phyloP scores from a whole-genome alignment of 2,113 vertebrate species.

The Cyanoderma ruficeps region DNA sequence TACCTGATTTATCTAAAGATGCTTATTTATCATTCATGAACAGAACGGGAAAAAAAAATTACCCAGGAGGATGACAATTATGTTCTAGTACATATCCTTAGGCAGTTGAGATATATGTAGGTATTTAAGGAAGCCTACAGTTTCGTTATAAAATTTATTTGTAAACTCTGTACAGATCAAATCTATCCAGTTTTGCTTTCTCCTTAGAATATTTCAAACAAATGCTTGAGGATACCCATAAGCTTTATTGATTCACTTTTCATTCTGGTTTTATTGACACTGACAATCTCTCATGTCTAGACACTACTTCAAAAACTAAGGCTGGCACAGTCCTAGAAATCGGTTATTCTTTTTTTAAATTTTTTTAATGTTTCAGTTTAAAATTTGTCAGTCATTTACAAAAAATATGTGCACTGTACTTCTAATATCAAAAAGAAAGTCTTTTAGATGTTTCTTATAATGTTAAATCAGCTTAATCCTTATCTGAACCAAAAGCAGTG shows the following conservation, averaged over 20 bases:
- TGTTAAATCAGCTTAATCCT: background rate
- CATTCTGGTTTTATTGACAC: background rate
- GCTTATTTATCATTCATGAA: background rate
- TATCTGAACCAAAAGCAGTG: background rate
- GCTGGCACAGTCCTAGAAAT: fast-evolving
- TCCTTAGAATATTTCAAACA: background rate
- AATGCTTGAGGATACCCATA: background rate
- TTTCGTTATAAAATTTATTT: background rate
- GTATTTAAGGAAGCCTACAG: background rate
- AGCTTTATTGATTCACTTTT: background rate
- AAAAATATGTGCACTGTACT: background rate
- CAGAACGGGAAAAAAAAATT: background rate
- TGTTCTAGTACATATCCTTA: background rate
- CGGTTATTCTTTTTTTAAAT: background rate
- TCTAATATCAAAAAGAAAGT: background rate
- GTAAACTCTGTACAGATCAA: background rate
- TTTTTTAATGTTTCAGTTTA: background rate
- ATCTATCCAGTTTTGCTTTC: background rate
- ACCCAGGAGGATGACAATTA: background rate
- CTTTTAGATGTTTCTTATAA: background rate
- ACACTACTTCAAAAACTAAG: background rate
- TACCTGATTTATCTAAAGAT: background rate
- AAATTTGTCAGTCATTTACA: background rate
- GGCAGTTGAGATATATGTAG: background rate
- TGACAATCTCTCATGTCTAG: background rate